Percentiles rank a stretch among this genome's conserved stretches.
phyloP scores from a whole-genome alignment of 2,113 vertebrate species.

The Triplophysa dalaica region DNA sequence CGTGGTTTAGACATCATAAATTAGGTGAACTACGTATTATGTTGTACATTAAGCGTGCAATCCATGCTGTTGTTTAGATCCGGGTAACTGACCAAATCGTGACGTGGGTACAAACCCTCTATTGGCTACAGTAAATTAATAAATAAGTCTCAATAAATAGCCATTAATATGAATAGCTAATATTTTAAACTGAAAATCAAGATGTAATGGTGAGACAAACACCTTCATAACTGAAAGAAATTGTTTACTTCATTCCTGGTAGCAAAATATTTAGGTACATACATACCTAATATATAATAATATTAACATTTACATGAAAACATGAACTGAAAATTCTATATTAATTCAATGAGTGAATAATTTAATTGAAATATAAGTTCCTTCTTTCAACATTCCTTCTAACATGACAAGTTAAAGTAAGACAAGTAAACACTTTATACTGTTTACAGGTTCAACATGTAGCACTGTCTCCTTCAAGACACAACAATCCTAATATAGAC shows the following conservation, averaged over 20 bases:
- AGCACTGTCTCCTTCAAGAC: slow-evolving; percentile 35
- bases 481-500: slow-evolving; percentile 34
- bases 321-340: slow-evolving; percentile 16
- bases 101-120: too few species aligned
- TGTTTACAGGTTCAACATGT: slow-evolving; percentile 28
- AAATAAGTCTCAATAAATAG: too few species aligned
- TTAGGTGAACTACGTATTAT: too few species aligned
- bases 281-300: slow-evolving; percentile 25
- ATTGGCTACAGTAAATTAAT: too few species aligned
- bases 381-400: background rate
- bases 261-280: slow-evolving; percentile 49
- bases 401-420: slow-evolving; percentile 30
- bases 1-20: too few species aligned
- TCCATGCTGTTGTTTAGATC: too few species aligned
- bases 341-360: background rate
- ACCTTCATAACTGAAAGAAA: slow-evolving; percentile 44
- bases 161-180: background rate
- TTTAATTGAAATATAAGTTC: too few species aligned
- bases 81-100: too few species aligned
- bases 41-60: too few species aligned
- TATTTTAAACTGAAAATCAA: background rate
- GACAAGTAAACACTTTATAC: slow-evolving; percentile 37
- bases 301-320: background rate
- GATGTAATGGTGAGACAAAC: slow-evolving; percentile 27
- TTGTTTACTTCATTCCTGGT: slow-evolving; percentile 57